These are phyloP conservation scores for Pangasius djambal DNA, from an alignment of 2,797 vertebrate species.

Conservation along the genomic window DNA sequence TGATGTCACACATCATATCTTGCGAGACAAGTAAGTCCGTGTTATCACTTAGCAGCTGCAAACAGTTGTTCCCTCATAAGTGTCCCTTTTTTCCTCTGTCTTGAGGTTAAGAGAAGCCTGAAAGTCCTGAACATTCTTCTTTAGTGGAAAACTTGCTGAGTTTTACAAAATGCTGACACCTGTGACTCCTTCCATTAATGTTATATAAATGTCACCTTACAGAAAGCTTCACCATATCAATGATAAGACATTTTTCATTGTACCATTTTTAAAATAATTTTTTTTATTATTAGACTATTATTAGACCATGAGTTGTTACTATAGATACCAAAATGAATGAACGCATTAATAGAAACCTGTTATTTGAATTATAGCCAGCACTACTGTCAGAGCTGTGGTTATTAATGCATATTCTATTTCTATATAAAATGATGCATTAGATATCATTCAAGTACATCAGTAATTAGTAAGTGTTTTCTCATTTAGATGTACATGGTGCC, in stretches of 20 bases:
- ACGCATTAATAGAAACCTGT: neutral
- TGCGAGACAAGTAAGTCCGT: neutral
- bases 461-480: slow-evolving; percentile 1
- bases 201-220: neutral
- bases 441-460: neutral
- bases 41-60: neutral
- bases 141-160: neutral
- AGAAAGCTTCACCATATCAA: neutral
- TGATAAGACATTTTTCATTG: neutral
- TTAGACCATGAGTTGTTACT: neutral
- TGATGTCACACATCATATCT: too few species aligned
- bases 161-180: neutral
- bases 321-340: neutral
- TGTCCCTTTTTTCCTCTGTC: neutral
- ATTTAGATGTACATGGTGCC: slow-evolving; percentile 74
- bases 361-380: neutral
- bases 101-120: neutral
- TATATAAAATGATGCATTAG: neutral
- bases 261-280: neutral
- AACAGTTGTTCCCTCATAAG: neutral
- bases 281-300: neutral
- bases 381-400: neutral
- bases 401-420: neutral
- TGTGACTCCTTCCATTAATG: neutral
- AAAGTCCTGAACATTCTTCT: neutral